A percentile compares a stretch with the other conserved stretches of the same genome.
phyloP scores from a whole-genome alignment of 2,797 vertebrate species.

The Leptoclinus maculatus region DNA sequence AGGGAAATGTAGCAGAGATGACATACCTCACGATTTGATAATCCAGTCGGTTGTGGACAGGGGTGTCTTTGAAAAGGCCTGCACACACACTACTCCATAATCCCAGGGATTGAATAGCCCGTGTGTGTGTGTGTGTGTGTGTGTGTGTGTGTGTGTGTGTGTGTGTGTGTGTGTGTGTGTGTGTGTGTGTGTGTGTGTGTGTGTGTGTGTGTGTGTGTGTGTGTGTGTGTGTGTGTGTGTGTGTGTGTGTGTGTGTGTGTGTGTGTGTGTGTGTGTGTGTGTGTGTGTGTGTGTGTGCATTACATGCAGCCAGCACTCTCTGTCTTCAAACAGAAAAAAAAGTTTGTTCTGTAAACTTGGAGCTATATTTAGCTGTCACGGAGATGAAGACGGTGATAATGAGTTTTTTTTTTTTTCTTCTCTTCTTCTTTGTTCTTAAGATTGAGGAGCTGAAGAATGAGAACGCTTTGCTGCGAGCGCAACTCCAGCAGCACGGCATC shows the following conservation, averaged over 20 bases:
- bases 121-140: slow-evolving; percentile 12
- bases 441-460: slow-evolving; percentile 92
- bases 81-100: slow-evolving; percentile 46
- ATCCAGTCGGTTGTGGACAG: slow-evolving; percentile 68
- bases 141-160: too few species aligned
- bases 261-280: too few species aligned
- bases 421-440: slow-evolving; percentile 70
- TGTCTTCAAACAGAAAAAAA: slow-evolving; percentile 46
- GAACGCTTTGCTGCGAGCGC: slow-evolving; percentile 88
- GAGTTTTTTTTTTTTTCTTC: slow-evolving; percentile 12
- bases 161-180: too few species aligned
- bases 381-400: slow-evolving; percentile 50
- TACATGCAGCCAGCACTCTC: slow-evolving; percentile 36
- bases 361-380: slow-evolving; percentile 43
- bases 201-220: too few species aligned
- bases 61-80: slow-evolving; percentile 44
- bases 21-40: slow-evolving; percentile 66
- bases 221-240: neutral
- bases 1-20: slow-evolving; percentile 64
- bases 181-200: too few species aligned
- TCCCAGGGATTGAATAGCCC: slow-evolving; percentile 48
- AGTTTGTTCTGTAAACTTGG: slow-evolving; percentile 56
- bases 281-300: neutral
- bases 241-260: too few species aligned
- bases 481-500: slow-evolving; percentile 90